Evolutionary conservation across 1,140 invertebrate genomes (phyloP).

Genomic region (Cyrtorhinus lividipennis): DNA sequence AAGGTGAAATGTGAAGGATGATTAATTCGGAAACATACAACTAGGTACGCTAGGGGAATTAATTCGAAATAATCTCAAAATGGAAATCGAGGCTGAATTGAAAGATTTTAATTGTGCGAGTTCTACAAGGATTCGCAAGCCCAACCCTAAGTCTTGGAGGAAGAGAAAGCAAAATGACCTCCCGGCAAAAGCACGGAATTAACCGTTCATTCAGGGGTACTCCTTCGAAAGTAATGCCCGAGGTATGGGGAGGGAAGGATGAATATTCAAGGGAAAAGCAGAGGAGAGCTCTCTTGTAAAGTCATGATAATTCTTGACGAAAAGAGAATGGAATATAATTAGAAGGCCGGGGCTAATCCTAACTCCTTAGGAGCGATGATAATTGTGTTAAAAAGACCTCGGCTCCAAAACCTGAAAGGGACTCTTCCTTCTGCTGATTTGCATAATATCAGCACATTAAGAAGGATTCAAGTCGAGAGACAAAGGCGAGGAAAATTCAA

Average conservation of each 20-base stretch:
- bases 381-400: conserved; percentile 4
- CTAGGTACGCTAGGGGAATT: no score
- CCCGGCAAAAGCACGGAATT: neutral
- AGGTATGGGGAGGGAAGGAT: neutral
- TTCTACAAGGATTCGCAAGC: neutral
- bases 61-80: no score
- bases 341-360: neutral
- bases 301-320: conserved; percentile 7
- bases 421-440: neutral
- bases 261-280: conserved; percentile 1
- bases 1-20: no score
- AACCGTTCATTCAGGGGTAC: neutral
- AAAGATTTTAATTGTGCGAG: neutral
- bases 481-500: neutral
- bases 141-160: neutral
- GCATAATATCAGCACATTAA: neutral
- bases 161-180: no score
- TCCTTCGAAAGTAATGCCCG: no score
- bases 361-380: neutral
- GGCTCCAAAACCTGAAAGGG: neutral
- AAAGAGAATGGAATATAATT: conserved; percentile 10
- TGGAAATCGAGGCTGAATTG: no score
- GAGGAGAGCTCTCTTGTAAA: neutral
- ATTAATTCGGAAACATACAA: no score
- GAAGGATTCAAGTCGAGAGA: neutral